phyloP scores from a whole-genome alignment of 2,113 vertebrate species.

The Cynoglossus semilaevis region DNA sequence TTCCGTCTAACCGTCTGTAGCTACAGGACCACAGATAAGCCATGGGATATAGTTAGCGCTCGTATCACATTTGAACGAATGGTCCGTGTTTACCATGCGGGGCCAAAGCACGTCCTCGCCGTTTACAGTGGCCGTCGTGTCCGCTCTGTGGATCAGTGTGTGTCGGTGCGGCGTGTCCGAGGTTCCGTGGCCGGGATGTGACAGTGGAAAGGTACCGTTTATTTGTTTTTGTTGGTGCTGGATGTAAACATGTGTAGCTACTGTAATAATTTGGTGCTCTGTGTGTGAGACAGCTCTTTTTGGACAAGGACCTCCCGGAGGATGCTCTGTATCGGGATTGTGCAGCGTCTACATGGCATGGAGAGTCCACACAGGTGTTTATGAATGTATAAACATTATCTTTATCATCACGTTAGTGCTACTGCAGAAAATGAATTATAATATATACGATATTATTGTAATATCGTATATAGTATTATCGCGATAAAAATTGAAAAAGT shows the following conservation, averaged over 20 bases:
- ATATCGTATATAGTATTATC: no score
- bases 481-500: no score
- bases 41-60: constrained; percentile 1
- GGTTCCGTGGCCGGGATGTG: constrained; percentile 33
- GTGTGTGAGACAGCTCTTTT: constrained; percentile 33
- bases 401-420: not conserved
- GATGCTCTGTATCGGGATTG: constrained; percentile 31
- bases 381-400: constrained; percentile 1
- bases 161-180: constrained; percentile 10
- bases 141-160: constrained; percentile 45
- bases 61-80: not conserved
- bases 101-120: not conserved
- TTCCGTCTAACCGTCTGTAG: not conserved
- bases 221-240: not conserved
- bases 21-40: not conserved
- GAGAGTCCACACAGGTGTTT: constrained; percentile 42
- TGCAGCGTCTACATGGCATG: constrained; percentile 20
- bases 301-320: constrained; percentile 46
- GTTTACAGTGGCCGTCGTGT: constrained; percentile 35
- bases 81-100: constrained; percentile 24
- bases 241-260: not conserved
- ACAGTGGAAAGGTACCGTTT: constrained; percentile 57
- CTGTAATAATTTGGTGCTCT: no score
- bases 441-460: no score
- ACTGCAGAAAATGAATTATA: no score